Evolutionary conservation across 2,113 vertebrate genomes (phyloP).

Genomic region (Sylvietta virens): DNA sequence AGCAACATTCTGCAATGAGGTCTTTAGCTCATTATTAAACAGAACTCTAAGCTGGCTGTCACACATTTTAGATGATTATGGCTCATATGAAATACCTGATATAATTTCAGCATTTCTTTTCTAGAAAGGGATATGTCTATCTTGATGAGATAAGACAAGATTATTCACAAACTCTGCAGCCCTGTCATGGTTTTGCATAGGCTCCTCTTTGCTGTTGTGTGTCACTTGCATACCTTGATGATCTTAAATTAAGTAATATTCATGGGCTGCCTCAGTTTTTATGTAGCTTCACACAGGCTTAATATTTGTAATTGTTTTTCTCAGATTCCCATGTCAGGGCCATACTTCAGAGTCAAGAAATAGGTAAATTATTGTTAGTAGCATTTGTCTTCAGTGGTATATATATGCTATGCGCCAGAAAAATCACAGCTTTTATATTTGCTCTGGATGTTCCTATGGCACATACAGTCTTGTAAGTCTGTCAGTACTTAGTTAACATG

Average conservation of each 20-base stretch:
- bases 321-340: not conserved
- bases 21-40: not conserved
- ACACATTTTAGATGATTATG: not conserved
- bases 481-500: not conserved
- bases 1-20: not conserved
- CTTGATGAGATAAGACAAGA: not conserved
- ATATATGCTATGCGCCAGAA: not conserved
- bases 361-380: not conserved
- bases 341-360: not conserved
- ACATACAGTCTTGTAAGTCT: not conserved
- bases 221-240: not conserved
- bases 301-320: not conserved
- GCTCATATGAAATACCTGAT: not conserved
- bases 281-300: not conserved
- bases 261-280: not conserved
- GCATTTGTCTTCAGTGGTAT: not conserved
- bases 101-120: not conserved
- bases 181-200: not conserved
- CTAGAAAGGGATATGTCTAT: not conserved
- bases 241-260: not conserved
- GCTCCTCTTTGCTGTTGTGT: not conserved
- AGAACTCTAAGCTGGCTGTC: not conserved
- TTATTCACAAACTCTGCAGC: not conserved
- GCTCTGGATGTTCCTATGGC: not conserved
- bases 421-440: not conserved